Evolutionary conservation across 2,797 vertebrate species (phyloP).

Genomic region (Siniperca scherzeri): DNA sequence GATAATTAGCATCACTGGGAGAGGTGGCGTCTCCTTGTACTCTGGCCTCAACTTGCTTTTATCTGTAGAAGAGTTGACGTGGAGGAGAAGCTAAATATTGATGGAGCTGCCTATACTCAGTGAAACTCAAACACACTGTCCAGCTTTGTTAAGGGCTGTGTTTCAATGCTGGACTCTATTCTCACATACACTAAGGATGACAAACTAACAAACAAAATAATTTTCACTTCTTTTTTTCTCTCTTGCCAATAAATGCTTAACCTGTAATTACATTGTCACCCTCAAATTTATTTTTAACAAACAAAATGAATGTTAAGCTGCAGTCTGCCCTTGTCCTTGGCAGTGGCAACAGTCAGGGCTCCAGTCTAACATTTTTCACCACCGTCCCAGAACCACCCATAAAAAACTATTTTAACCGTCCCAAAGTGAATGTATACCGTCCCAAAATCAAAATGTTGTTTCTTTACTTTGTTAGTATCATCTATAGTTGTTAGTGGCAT

Average conservation of each 20-base stretch:
- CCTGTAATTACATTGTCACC: constrained; percentile 3
- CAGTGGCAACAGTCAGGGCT: no score
- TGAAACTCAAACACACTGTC: constrained; percentile 74
- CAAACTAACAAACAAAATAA: constrained; percentile 3
- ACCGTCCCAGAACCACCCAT: no score
- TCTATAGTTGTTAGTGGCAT: no score
- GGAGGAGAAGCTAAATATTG: constrained; percentile 77
- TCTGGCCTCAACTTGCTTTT: constrained; percentile 77
- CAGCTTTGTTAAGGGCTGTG: constrained; percentile 58
- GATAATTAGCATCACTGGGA: constrained; percentile 90
- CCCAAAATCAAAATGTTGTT: no score
- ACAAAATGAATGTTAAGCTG: not conserved
- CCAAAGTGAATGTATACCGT: no score
- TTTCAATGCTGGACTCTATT: constrained; percentile 42
- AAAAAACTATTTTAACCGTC: no score
- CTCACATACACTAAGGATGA: constrained; percentile 42
- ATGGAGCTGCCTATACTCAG: constrained; percentile 66
- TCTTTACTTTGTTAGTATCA: no score
- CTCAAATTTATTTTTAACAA: not conserved
- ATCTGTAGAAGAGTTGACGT: constrained; percentile 77
- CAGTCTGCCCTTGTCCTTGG: no score
- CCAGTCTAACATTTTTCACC: no score
- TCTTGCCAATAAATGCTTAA: not conserved
- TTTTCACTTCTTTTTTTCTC: constrained; percentile 7
- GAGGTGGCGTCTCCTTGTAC: constrained; percentile 83